These are phyloP conservation scores for Lomographa bimaculata DNA, from an alignment of 2,888 invertebrate species.

Conservation along the genomic window DNA sequence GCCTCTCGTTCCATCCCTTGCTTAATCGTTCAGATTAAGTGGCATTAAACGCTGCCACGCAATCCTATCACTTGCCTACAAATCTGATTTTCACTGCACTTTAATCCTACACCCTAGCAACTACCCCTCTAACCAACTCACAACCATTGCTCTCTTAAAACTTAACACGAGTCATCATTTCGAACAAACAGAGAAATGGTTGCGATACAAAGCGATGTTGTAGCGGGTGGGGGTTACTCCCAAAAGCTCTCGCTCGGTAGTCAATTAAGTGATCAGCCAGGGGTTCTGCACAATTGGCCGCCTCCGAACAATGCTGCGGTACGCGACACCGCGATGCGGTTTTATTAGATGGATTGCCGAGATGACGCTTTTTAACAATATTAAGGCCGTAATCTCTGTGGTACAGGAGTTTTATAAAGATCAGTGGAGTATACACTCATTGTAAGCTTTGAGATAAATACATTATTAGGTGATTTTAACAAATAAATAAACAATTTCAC, in stretches of 20 bases:
- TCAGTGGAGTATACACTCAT: not conserved
- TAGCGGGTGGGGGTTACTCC: constrained; percentile 40
- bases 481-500: too few species aligned
- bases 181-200: constrained; percentile 40
- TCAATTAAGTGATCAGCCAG: constrained; percentile 82
- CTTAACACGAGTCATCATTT: not conserved
- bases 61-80: constrained; percentile 74
- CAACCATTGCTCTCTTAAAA: constrained; percentile 37
- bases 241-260: constrained; percentile 70
- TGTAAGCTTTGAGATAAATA: too few species aligned
- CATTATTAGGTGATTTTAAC: too few species aligned
- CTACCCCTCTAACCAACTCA: constrained; percentile 16
- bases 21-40: constrained; percentile 69
- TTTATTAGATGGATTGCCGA: constrained; percentile 63
- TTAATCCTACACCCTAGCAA: constrained; percentile 51
- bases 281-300: constrained; percentile 80
- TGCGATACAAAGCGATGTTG: constrained; percentile 19
- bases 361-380: constrained; percentile 58
- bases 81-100: constrained; percentile 78
- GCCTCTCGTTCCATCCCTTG: constrained; percentile 55
- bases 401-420: constrained; percentile 8
- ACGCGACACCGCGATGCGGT: constrained; percentile 49
- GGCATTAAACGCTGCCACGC: constrained; percentile 66
- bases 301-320: constrained; percentile 73
- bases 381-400: constrained; percentile 42